phyloP scores from a whole-genome alignment of 2,888 invertebrate species.

The Drosophila flavopinicola region DNA sequence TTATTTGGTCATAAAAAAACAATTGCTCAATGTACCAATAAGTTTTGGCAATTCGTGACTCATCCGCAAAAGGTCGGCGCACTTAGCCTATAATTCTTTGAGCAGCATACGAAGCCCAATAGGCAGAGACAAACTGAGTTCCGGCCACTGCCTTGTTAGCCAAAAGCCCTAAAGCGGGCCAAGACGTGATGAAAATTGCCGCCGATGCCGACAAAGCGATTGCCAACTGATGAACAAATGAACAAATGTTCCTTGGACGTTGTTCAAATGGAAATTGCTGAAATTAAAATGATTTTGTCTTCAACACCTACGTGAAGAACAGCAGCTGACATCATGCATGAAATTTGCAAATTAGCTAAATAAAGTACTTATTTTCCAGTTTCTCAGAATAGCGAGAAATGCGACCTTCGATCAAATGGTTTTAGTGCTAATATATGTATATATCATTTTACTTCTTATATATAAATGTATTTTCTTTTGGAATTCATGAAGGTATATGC shows the following conservation, averaged over 20 bases:
- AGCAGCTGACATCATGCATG: conserved; percentile 34
- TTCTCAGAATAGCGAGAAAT: neutral
- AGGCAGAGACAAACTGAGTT: conserved; percentile 19
- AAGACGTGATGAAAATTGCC: conserved; percentile 42
- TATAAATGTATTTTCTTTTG: conserved; percentile 30
- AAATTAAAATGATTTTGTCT: conserved; percentile 27
- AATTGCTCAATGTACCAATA: conserved; percentile 28
- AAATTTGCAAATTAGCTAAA: conserved; percentile 12
- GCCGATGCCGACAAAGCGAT: conserved; percentile 42
- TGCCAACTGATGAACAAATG: conserved; percentile 14
- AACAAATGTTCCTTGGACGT: conserved; percentile 1
- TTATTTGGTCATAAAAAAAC: conserved; percentile 45
- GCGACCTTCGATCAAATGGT: conserved; percentile 29
- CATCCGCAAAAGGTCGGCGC: conserved; percentile 54
- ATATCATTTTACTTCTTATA: no score
- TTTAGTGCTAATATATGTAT: no score
- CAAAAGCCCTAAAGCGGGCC: conserved; percentile 12
- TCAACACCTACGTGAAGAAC: conserved; percentile 25
- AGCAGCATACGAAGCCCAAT: neutral
- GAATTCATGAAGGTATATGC: conserved; percentile 36
- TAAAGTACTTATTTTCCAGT: conserved; percentile 6
- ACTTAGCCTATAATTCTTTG: conserved; percentile 11
- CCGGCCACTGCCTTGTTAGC: conserved; percentile 16
- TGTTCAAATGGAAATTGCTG: conserved; percentile 18
- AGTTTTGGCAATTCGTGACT: conserved; percentile 37